Evolutionary conservation across 2,113 vertebrate genomes (phyloP).

Genomic region (Zeus faber): DNA sequence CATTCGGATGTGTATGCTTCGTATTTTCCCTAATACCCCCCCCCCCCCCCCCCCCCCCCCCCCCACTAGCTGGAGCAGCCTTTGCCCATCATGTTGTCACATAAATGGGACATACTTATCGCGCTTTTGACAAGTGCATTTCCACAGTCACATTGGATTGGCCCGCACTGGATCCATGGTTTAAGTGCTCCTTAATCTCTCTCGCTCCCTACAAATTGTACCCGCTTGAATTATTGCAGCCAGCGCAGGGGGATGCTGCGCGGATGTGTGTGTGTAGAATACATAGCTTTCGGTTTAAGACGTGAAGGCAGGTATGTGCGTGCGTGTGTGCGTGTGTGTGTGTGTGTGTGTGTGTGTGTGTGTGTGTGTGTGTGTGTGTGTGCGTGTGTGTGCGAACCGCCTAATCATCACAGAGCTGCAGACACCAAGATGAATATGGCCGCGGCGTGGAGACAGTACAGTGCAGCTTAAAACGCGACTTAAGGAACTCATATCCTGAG

Average conservation of each 20-base stretch:
- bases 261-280: not conserved
- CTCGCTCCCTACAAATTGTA: slow-evolving; percentile 35
- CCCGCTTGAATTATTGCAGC: slow-evolving; percentile 47
- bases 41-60: too few relatives aligned
- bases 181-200: slow-evolving; percentile 57
- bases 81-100: slow-evolving; percentile 46
- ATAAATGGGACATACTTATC: slow-evolving; percentile 49
- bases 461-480: slow-evolving; percentile 43
- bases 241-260: not conserved
- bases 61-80: slow-evolving; percentile 11
- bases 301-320: not conserved
- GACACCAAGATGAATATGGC: slow-evolving; percentile 37
- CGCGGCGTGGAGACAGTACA: slow-evolving; percentile 40
- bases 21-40: slow-evolving; percentile 15
- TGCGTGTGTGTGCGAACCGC: slow-evolving; percentile 4
- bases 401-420: slow-evolving; percentile 13
- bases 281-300: not conserved
- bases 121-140: slow-evolving; percentile 50
- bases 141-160: slow-evolving; percentile 38
- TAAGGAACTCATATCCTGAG: slow-evolving; percentile 38
- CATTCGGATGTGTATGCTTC: slow-evolving; percentile 2
- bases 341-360: not conserved
- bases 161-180: slow-evolving; percentile 33
- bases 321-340: slow-evolving; percentile 10
- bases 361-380: not conserved